phyloP scores from a whole-genome alignment of 2,888 invertebrate genomes.

The Mystacides longicornis region DNA sequence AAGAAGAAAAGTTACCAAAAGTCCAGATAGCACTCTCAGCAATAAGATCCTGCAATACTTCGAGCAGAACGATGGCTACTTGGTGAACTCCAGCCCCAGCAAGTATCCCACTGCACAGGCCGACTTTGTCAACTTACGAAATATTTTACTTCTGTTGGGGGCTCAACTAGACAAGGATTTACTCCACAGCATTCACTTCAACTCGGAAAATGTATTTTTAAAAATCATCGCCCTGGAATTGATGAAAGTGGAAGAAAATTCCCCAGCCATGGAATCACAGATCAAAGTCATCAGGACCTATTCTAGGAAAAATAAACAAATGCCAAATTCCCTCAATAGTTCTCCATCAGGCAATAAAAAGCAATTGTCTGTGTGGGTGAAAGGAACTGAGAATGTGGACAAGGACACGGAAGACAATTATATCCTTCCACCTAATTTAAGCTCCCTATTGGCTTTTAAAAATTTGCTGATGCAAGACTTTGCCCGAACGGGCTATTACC shows the following conservation, averaged over 20 bases:
- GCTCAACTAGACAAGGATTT: slow-evolving; percentile 15
- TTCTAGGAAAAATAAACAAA: slow-evolving; percentile 19
- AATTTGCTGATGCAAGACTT: slow-evolving; percentile 14
- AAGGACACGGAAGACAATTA: neutral
- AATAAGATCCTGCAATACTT: no score
- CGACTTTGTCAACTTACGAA: slow-evolving; percentile 7
- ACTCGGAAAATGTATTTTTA: neutral
- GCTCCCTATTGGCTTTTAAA: slow-evolving; percentile 12
- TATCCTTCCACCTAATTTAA: slow-evolving; percentile 11
- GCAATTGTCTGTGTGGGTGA: neutral
- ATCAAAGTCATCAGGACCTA: slow-evolving; percentile 16
- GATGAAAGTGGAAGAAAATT: slow-evolving; percentile 2
- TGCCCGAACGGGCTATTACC: neutral
- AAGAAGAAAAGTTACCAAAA: no score
- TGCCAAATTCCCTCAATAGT: neutral
- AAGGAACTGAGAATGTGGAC: neutral
- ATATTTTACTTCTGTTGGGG: slow-evolving; percentile 13
- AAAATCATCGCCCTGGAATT: slow-evolving; percentile 7
- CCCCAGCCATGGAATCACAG: neutral
- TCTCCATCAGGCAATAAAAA: neutral
- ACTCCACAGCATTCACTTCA: neutral
- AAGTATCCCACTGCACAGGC: neutral
- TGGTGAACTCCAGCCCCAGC: no score
- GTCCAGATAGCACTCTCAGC: no score
- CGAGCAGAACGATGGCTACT: no score